Percentiles rank a stretch among this genome's conserved stretches.
These are phyloP conservation scores for Cheracebus regulus DNA, from an alignment of 2,797 vertebrate species.

Conservation along the genomic window DNA sequence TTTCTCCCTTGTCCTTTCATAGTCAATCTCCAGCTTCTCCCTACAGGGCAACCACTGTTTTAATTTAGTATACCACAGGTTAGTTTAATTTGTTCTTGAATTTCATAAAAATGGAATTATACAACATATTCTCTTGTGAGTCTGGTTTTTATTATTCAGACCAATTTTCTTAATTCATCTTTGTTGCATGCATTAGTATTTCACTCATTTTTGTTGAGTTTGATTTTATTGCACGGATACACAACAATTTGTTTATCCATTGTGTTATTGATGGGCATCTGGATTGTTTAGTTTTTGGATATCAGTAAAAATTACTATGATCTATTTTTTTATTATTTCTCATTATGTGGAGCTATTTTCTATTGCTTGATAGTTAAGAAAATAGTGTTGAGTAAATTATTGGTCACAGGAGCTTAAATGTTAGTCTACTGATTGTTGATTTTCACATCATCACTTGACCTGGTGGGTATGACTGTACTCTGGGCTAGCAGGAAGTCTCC, in stretches of 20 bases:
- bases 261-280: neutral
- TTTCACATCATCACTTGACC: neutral
- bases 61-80: neutral
- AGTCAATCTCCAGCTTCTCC: neutral
- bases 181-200: neutral
- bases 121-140: neutral
- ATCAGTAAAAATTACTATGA: neutral
- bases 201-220: neutral
- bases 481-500: neutral
- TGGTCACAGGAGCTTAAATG: neutral
- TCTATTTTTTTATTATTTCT: neutral
- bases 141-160: neutral
- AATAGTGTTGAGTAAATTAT: neutral
- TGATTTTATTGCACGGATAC: neutral
- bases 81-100: neutral
- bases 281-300: neutral
- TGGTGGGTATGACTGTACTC: too few species aligned
- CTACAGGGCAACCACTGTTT: neutral
- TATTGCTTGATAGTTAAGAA: neutral
- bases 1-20: neutral
- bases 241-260: neutral
- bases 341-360: neutral
- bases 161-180: neutral
- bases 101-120: neutral
- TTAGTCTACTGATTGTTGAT: neutral